Base-by-base conservation (phyloP, 2,888 invertebrate species). In the Gisinianus flammeolus region DNA sequence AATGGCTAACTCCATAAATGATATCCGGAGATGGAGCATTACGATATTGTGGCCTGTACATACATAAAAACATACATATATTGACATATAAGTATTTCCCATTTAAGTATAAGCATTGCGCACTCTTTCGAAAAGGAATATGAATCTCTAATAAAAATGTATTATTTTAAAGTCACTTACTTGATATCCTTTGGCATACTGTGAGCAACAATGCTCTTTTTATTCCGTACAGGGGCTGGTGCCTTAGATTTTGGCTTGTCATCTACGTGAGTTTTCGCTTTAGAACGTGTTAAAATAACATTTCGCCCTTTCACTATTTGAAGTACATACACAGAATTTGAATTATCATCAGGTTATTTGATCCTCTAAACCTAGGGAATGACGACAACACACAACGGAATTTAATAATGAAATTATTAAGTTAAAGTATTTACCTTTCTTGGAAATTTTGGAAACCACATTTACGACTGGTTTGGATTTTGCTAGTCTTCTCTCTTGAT, bases 11-110 rank as follows among this genome's bases (percentile, higher is more conserved):
- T 8, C 85, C 85, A 28, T 82, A 80, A 73, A 85, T 85, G 12
- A 85, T 85, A 73, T 85, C 85, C 0, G 85, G 85, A 3, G 85
- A 85, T n/a, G 85, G 85, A 28, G 79, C 83, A 80, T 85, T 85
- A 72, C 84, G 72, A 28, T 82, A 79, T 12, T 77, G 64, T 6
- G 77, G 31, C 6, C 77, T 77, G 56, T 67, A 35, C 35, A 35
- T 35, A 35, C 12, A 12, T 35, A 35, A 35, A 35, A 35, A 35
- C 5, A 35, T 35, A 35, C 5, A 35, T 35, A 35, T 12, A 35
- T 8, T 35, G 35, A 35, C 35, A 35, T 5, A 8, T 12, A 35
- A 35, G 6, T 35, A 35, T 35, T 5, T 35, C 12, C 35, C 19
- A 66, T 26, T 2, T 66, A 28, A 26, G 26, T 66, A 5, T 66